Evolutionary conservation across 2,888 invertebrate species (phyloP).

Genomic region (Cynaeus angustus): DNA sequence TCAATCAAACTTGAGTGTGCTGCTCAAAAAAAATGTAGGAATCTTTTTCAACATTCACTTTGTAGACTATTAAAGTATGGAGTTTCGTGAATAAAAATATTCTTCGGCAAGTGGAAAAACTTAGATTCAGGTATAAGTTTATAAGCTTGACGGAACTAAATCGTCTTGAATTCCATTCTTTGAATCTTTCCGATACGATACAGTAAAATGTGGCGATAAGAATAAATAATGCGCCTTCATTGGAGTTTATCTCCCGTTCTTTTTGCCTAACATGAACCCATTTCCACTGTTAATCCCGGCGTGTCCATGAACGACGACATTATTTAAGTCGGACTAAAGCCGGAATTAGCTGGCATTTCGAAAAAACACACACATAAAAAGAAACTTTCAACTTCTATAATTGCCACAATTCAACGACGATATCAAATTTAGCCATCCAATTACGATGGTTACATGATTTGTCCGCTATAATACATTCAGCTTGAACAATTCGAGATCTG

Average conservation of each 20-base stretch:
- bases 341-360: constrained; percentile 48
- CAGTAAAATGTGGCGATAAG: constrained; percentile 69
- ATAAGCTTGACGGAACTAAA: constrained; percentile 61
- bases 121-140: constrained; percentile 60
- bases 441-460: constrained; percentile 40
- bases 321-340: constrained; percentile 68
- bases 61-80: constrained; percentile 42
- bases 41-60: constrained; percentile 42
- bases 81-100: constrained; percentile 44
- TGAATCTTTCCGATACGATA: constrained; percentile 66
- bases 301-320: constrained; percentile 68
- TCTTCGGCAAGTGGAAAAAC: constrained; percentile 45
- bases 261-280: constrained; percentile 68
- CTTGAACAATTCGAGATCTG: constrained; percentile 45
- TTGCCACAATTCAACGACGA: constrained; percentile 17
- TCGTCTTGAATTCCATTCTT: constrained; percentile 65
- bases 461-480: constrained; percentile 40
- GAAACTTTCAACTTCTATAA: constrained; percentile 31
- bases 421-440: constrained; percentile 35
- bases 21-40: neutral
- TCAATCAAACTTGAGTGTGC: too few relatives aligned
- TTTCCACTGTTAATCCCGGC: constrained; percentile 70
- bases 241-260: constrained; percentile 67
- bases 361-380: constrained; percentile 20
- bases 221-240: constrained; percentile 69